Evolutionary conservation across 35 echinoderm and acorn worm genomes (phyloP).

Genomic region (Stichopus chloronotus): DNA sequence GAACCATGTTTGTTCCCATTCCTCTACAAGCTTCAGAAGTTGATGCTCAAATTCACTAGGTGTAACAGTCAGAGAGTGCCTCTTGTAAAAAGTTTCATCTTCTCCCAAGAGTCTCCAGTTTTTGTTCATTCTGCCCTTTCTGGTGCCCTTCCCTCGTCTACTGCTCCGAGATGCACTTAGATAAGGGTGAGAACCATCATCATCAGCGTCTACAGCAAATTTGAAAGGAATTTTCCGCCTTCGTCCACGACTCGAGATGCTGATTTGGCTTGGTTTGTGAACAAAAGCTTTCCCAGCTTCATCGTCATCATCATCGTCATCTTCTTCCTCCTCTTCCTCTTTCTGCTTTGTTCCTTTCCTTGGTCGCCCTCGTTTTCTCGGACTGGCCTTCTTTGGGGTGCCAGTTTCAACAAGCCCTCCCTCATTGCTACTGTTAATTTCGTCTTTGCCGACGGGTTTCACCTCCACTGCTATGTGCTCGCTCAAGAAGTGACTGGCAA

Average conservation of each 20-base stretch:
- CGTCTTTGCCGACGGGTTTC: slow-evolving; percentile 9
- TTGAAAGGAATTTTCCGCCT: slow-evolving; percentile 47
- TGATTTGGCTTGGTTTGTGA: slow-evolving; percentile 38
- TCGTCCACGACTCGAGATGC: slow-evolving; percentile 51
- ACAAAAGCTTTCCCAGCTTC: slow-evolving; percentile 18
- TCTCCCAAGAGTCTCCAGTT: not conserved
- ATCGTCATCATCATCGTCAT: slow-evolving; percentile 45
- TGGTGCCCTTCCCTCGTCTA: not conserved
- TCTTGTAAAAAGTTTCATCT: slow-evolving; percentile 26
- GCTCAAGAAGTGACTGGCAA: slow-evolving; percentile 74
- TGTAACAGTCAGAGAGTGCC: not conserved
- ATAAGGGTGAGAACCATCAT: slow-evolving; percentile 45
- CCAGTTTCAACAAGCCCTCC: slow-evolving; percentile 14
- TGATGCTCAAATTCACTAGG: slow-evolving; percentile 25
- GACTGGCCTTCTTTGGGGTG: not conserved
- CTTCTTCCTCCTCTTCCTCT: slow-evolving; percentile 31
- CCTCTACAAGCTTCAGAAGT: slow-evolving; percentile 17
- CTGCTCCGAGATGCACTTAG: not conserved
- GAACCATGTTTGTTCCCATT: slow-evolving; percentile 52
- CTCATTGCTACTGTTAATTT: not conserved
- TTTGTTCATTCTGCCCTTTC: slow-evolving; percentile 4
- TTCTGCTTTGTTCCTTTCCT: not conserved
- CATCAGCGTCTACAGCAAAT: slow-evolving; percentile 46
- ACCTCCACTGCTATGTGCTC: slow-evolving; percentile 75
- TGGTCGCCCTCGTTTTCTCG: slow-evolving; percentile 29